Evolutionary conservation across 2,797 vertebrate species (phyloP).

Genomic region (Parauchenoglanis ngamensis): DNA sequence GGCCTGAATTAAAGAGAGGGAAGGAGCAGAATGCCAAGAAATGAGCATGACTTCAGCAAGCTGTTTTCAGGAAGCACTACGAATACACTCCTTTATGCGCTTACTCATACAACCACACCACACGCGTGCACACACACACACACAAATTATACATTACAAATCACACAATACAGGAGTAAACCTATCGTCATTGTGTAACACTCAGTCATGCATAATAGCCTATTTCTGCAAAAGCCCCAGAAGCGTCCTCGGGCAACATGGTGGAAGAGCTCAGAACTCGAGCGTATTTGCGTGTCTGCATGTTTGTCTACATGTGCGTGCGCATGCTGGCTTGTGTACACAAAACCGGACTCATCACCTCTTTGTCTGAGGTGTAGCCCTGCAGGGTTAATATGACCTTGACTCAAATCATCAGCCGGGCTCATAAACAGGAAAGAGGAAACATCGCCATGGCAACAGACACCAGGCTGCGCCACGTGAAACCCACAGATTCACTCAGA

Average conservation of each 20-base stretch:
- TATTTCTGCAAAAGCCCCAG: slow-evolving; percentile 7
- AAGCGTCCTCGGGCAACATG: not conserved
- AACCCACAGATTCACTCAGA: slow-evolving; percentile 71
- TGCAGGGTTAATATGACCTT: slow-evolving; percentile 79
- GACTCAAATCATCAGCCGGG: slow-evolving; percentile 82
- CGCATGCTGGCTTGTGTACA: slow-evolving; percentile 34
- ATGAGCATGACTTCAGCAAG: slow-evolving; percentile 38
- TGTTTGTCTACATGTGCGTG: not conserved
- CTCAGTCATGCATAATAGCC: slow-evolving; percentile 7
- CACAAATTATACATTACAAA: not conserved
- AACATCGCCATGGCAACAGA: slow-evolving; percentile 88
- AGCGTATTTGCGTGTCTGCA: not conserved
- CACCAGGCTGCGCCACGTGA: slow-evolving; percentile 83
- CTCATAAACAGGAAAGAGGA: slow-evolving; percentile 85
- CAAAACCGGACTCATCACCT: slow-evolving; percentile 51
- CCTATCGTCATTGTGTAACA: not conserved
- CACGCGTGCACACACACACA: not conserved
- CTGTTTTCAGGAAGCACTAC: slow-evolving; percentile 42
- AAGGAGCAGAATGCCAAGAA: slow-evolving; percentile 49
- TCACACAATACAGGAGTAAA: not conserved
- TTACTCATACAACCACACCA: slow-evolving; percentile 19
- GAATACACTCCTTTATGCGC: slow-evolving; percentile 33
- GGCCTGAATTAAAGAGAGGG: slow-evolving; percentile 74
- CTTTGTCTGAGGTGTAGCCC: slow-evolving; percentile 60
- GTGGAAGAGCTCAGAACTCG: not conserved